These are phyloP conservation scores for Dufourea novaeangliae DNA, from an alignment of 1,140 invertebrate species.

Conservation along the genomic window DNA sequence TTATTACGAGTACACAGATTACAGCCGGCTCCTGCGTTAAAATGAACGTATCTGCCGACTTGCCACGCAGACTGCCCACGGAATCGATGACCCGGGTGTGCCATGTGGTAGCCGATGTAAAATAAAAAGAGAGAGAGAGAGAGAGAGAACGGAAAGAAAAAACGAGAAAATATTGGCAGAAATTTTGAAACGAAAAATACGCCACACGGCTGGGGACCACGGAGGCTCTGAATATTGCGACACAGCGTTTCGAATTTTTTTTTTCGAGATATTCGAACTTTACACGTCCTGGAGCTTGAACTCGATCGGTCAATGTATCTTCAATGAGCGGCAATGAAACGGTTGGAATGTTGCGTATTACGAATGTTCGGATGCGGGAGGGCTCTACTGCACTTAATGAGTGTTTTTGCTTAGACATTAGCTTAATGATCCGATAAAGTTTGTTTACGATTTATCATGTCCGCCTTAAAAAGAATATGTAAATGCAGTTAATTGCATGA, in stretches of 20 bases:
- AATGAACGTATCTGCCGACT: conserved; percentile 57
- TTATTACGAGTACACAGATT: conserved; percentile 68
- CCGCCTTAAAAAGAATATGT: too few relatives aligned
- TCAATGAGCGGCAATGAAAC: too few relatives aligned
- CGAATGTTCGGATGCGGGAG: too few relatives aligned
- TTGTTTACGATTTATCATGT: too few relatives aligned
- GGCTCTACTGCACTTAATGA: too few relatives aligned
- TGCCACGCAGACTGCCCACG: conserved; percentile 45
- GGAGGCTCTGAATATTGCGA: background rate
- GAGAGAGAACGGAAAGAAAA: background rate
- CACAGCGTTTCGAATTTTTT: background rate
- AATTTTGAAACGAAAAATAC: background rate
- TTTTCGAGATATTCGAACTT: background rate
- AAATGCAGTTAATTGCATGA: too few relatives aligned
- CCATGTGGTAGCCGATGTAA: conserved; percentile 29
- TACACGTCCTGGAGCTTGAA: background rate
- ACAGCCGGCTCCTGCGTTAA: conserved; percentile 54
- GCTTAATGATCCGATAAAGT: too few relatives aligned
- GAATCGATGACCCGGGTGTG: conserved; percentile 36
- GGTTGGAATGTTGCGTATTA: too few relatives aligned
- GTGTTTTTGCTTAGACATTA: too few relatives aligned
- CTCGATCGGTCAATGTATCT: background rate
- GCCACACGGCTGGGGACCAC: background rate
- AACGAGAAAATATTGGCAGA: background rate
- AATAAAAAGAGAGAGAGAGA: background rate